Evolutionary conservation across 2,797 vertebrate genomes (phyloP), one percentile per base, ranked within the genome.

Genomic region (Melanogrammus aeglefinus): DNA sequence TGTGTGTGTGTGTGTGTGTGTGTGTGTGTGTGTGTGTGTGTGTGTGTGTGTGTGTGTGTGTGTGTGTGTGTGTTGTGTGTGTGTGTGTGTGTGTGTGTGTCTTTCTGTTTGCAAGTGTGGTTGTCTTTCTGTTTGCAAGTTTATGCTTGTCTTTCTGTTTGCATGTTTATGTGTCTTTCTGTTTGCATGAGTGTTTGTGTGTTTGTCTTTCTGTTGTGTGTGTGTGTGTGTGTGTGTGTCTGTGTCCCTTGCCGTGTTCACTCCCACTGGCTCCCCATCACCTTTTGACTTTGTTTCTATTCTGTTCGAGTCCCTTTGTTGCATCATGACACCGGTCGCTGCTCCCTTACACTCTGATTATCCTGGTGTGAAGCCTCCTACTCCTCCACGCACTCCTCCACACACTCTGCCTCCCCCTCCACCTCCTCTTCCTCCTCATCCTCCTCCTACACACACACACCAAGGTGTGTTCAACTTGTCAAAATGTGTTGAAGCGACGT

Each of bases 341-440:
- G 14, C 77, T 83, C 81, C 76, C 73, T 86, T 84, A 90, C 81
- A 89, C 87, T 89, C 74, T 86, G 82, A 86, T 84, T 80, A 70
- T 39, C 77, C 79, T 79, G 76, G 24, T 78, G 70, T 76, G 44
- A 87, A 84, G 79, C 27, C 74, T 35, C 73, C 76, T 14, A n/a
- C 4, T 71, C 0, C 13, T 33, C 31, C 31, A 33, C 31, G 2
- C 31, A 33, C 31, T 33, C 31, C 31, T 33, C 31, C 31, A 33
- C 31, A 4, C 31, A 33, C 31, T 33, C 31, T 33, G 31, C 31
- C 31, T 33, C 31, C 31, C 31, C 31, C 31, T 33, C 31, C 31
- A 33, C 31, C 31, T 73, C 74, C 33, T 73, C 24, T 13, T 77
- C 35, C 0, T 38, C 71, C 33, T 31, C 71, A 4, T 6, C 16